Evolutionary conservation across 1,140 invertebrate genomes (phyloP).

Genomic region (Sogatella furcifera): DNA sequence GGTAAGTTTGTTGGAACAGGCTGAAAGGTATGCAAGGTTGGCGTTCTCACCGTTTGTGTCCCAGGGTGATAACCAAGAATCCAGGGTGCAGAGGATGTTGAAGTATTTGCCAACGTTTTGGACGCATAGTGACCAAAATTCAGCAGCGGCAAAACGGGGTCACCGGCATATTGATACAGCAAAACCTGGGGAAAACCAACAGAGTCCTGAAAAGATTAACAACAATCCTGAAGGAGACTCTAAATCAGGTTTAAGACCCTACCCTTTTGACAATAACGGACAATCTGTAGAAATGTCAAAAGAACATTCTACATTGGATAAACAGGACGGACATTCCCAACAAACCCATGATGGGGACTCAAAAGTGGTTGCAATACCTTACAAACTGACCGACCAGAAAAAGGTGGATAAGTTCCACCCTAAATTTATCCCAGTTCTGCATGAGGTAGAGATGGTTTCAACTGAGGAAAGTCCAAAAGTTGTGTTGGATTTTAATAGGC

Average conservation of each 20-base stretch:
- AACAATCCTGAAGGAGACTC: background rate
- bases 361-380: slow-evolving; percentile 2
- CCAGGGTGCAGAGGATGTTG: slow-evolving; percentile 10
- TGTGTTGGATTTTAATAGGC: slow-evolving; percentile 7
- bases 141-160: background rate
- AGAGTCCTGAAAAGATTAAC: background rate
- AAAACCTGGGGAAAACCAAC: too few species aligned
- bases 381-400: background rate
- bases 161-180: background rate
- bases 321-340: too few species aligned
- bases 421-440: slow-evolving; percentile 7
- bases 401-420: slow-evolving; percentile 3
- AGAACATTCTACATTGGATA: too few species aligned
- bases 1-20: slow-evolving; percentile 63
- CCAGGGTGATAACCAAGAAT: background rate
- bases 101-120: slow-evolving; percentile 14
- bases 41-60: slow-evolving; percentile 24
- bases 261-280: too few species aligned
- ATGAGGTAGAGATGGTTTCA: background rate
- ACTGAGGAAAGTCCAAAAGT: background rate
- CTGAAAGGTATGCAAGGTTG: slow-evolving; percentile 56
- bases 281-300: too few species aligned
- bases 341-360: background rate
- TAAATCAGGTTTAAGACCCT: background rate
- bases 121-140: background rate